Conservation (phyloP, 1,140 invertebrate genomes). For the Chironomus tepperi region DNA sequence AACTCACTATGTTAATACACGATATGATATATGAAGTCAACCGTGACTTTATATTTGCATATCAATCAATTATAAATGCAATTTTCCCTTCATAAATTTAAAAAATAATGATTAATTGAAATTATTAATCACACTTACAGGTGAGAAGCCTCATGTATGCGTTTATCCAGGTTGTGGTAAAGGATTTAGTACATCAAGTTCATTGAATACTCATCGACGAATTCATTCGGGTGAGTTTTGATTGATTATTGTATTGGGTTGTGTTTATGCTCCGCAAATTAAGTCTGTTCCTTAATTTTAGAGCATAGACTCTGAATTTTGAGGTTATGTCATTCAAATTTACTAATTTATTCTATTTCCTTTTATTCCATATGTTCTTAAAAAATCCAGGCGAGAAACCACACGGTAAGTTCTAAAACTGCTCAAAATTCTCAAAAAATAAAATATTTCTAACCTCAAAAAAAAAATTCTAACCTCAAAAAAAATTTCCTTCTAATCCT, state of each 20-base stretch:
- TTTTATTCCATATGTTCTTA: too few species aligned
- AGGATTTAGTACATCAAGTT: slow-evolving; percentile 85
- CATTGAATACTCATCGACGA: slow-evolving; percentile 80
- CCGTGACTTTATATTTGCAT: not conserved
- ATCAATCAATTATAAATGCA: not conserved
- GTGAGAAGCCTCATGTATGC: slow-evolving; percentile 88
- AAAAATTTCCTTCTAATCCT: not conserved
- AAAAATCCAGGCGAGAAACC: not conserved
- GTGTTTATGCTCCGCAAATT: too few species aligned
- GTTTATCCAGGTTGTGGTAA: slow-evolving; percentile 68
- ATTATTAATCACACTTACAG: slow-evolving; percentile 42
- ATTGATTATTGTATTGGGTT: too few species aligned
- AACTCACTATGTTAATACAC: slow-evolving; percentile 30
- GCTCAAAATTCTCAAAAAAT: not conserved
- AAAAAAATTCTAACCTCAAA: not conserved
- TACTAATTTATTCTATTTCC: too few species aligned
- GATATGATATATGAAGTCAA: slow-evolving; percentile 32
- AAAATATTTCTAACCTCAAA: not conserved
- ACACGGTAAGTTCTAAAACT: slow-evolving; percentile 26
- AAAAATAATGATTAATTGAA: too few species aligned
- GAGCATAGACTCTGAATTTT: too few species aligned
- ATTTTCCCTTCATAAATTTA: too few species aligned
- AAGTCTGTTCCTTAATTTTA: too few species aligned
- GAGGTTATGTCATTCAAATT: too few species aligned
- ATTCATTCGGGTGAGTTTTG: slow-evolving; percentile 64